Evolutionary conservation across 2,113 vertebrate genomes (phyloP), one percentile per base, ranked within the genome.

Genomic region (Patagioenas fasciata): DNA sequence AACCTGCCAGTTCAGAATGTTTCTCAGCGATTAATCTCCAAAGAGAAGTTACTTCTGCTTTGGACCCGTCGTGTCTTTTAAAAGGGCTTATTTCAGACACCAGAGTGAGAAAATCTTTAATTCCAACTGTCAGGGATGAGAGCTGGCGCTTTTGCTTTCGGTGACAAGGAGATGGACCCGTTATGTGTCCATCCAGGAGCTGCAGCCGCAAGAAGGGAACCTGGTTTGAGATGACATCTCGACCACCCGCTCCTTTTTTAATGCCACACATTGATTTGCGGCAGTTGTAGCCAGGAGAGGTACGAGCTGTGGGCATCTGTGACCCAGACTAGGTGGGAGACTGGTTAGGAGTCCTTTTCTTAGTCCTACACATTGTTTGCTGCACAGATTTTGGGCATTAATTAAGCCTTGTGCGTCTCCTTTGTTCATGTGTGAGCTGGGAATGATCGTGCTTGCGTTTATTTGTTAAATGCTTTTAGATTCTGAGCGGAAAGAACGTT

Each of bases 161-260:
- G 23, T 17, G 44, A 44, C 34, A 16, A 32, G 34, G 50, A 57
- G 44, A 38, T 19, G 70, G 38, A 53, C 32, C 42, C 3, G 0
- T 8, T 14, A 11, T 44, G 15, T 12, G 18, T 47, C 42, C 5
- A 0, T 10, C 10, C 1, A 0, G 58, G 51, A 72, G 51, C 53
- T 58, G 42, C 2, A 44, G 42, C 42, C 16, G 16, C 42, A 44
- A 44, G 6, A 44, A 44, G 42, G 42, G 42, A 44, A 44, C 42
- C 42, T 15, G 42, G 42, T 44, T 44, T 44, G 42, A 44, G 42
- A 44, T 44, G 21, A 11, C 12, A 3, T 13, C 34, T 23, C 32
- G 3, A 25, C 40, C 12, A 42, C 6, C 12, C 11, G 0, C 57
- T 50, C 48, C 14, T 0, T 69, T n/a, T 47, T n/a, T 12, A 9